A percentile compares a stretch with the other conserved stretches of the same genome.
These are phyloP conservation scores for Stegastes partitus DNA, from an alignment of 2,113 vertebrate genomes.

Conservation along the genomic window DNA sequence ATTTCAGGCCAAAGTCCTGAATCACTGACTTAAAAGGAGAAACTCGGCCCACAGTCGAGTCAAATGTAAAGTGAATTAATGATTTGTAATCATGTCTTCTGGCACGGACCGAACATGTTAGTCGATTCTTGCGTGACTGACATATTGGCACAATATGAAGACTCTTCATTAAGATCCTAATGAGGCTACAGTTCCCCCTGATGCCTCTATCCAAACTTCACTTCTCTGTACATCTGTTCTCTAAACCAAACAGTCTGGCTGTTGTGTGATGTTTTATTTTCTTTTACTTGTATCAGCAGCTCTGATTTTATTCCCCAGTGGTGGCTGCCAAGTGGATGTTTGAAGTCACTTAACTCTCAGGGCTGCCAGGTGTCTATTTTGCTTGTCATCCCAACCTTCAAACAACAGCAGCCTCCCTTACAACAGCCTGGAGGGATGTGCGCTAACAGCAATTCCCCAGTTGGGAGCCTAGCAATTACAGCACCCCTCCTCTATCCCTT, in stretches of 20 bases:
- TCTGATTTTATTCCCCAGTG: constrained; percentile 47
- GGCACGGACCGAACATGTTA: constrained; percentile 20
- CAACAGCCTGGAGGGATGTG: constrained; percentile 74
- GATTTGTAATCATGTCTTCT: constrained; percentile 6
- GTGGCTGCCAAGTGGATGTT: constrained; percentile 62
- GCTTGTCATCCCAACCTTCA: constrained; percentile 71
- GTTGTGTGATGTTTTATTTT: constrained; percentile 45
- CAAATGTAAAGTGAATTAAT: neutral
- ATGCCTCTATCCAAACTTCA: constrained; percentile 4
- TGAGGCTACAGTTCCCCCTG: constrained; percentile 15
- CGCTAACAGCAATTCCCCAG: constrained; percentile 78
- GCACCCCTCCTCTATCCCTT: constrained; percentile 74
- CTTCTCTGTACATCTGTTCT: constrained; percentile 31
- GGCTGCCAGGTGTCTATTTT: constrained; percentile 78
- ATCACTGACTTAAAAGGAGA: constrained; percentile 25
- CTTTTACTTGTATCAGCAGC: constrained; percentile 33
- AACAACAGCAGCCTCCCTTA: constrained; percentile 71
- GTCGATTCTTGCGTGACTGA: constrained; percentile 23
- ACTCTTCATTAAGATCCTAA: constrained; percentile 27
- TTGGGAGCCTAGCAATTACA: constrained; percentile 81
- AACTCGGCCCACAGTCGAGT: neutral
- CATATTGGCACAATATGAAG: constrained; percentile 15
- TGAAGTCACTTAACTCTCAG: constrained; percentile 57
- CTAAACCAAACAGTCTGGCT: constrained; percentile 47
- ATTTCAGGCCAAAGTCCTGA: neutral